Percentiles rank a stretch among this genome's conserved stretches.
Conservation (phyloP, 1,140 invertebrate species). For the Sinella curviseta region DNA sequence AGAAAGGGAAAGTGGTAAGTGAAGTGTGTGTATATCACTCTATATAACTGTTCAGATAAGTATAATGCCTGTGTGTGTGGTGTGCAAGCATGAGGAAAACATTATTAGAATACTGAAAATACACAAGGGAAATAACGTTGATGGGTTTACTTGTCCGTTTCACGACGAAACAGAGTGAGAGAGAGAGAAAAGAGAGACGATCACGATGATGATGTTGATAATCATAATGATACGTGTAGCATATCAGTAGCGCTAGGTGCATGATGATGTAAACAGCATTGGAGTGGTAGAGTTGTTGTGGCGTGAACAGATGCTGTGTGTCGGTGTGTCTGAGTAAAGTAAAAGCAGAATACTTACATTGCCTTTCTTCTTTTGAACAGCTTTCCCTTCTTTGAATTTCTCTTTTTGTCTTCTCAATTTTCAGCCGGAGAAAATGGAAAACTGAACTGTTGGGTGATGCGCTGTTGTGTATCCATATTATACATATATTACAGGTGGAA, state of each 20-base stretch:
- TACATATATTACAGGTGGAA: too few species aligned
- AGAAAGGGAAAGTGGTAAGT: background rate
- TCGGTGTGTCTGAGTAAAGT: too few species aligned
- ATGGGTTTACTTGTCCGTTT: slow-evolving; percentile 9
- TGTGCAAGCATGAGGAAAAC: slow-evolving; percentile 16
- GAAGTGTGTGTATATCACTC: background rate
- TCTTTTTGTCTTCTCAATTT: too few species aligned
- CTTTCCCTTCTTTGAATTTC: too few species aligned
- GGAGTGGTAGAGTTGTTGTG: background rate
- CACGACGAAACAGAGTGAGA: background rate
- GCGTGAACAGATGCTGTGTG: background rate
- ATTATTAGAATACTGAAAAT: slow-evolving; percentile 16
- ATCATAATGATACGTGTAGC: slow-evolving; percentile 17
- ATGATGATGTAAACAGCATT: background rate
- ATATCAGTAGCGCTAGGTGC: background rate
- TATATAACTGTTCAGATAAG: background rate
- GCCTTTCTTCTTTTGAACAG: too few species aligned
- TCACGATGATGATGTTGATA: background rate
- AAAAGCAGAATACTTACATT: too few species aligned
- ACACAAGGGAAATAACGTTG: slow-evolving; percentile 20
- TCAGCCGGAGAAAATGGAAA: too few species aligned
- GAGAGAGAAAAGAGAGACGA: background rate
- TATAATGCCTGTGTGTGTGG: too few species aligned
- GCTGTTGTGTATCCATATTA: too few species aligned
- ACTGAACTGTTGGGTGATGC: too few species aligned